phyloP scores from a whole-genome alignment of 2,797 vertebrate genomes.

The Sebastes taczanowskii region DNA sequence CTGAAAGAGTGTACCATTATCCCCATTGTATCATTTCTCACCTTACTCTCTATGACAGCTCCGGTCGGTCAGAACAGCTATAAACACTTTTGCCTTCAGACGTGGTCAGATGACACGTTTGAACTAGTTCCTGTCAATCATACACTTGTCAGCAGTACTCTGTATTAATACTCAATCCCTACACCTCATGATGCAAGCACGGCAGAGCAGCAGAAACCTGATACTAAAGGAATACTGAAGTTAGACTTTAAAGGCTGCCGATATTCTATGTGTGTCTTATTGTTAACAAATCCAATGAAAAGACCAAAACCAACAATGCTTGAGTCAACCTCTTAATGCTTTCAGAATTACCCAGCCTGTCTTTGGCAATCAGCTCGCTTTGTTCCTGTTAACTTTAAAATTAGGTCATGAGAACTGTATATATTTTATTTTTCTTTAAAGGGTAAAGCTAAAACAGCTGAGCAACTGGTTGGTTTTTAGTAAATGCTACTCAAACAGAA shows the following conservation, averaged over 20 bases:
- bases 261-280: not conserved
- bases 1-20: not conserved
- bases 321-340: not conserved
- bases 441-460: not conserved
- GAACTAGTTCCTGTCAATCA: not conserved
- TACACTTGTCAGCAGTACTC: not conserved
- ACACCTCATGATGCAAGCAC: slow-evolving; percentile 13
- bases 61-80: not conserved
- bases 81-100: not conserved
- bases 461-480: not conserved
- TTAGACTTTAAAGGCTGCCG: not conserved
- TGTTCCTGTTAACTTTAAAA: not conserved
- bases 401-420: not conserved
- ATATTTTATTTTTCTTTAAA: not conserved
- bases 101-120: not conserved
- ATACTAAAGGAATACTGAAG: not conserved
- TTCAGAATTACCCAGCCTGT: not conserved
- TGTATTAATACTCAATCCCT: not conserved
- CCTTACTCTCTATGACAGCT: not conserved
- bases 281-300: not conserved
- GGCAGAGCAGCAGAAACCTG: not conserved
- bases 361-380: not conserved
- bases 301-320: not conserved
- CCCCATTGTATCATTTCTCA: not conserved
- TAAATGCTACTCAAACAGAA: not conserved